Conservation (phyloP, 2,888 invertebrate genomes). For the Atethmia centrago region DNA sequence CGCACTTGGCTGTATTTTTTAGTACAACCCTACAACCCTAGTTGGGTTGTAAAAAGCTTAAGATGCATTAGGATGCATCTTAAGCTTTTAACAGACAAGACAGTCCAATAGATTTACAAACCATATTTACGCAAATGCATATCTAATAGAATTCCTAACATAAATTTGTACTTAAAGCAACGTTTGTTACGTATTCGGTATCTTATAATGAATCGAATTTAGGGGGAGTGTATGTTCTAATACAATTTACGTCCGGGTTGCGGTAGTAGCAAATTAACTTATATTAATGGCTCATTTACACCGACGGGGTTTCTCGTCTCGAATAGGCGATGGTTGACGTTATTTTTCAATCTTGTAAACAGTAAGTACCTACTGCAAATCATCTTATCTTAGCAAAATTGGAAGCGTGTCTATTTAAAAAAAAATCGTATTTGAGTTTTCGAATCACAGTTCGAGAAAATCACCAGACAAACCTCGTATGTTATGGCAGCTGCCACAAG, state of each 20-base stretch:
- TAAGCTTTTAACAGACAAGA: slow-evolving; percentile 4
- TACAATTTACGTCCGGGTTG: slow-evolving; percentile 37
- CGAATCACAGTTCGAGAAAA: neutral
- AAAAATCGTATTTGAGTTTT: neutral
- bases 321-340: neutral
- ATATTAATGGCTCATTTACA: slow-evolving; percentile 18
- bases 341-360: too few species aligned
- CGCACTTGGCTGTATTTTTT: too few species aligned
- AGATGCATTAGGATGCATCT: too few species aligned
- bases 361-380: neutral
- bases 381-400: neutral
- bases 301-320: neutral
- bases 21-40: too few species aligned
- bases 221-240: slow-evolving; percentile 40
- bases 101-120: slow-evolving; percentile 35
- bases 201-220: slow-evolving; percentile 59
- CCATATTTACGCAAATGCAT: slow-evolving; percentile 37
- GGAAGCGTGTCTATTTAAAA: neutral
- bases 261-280: slow-evolving; percentile 36
- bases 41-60: too few species aligned
- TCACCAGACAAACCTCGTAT: neutral
- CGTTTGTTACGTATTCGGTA: slow-evolving; percentile 26
- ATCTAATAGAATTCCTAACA: slow-evolving; percentile 41
- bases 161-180: slow-evolving; percentile 37
- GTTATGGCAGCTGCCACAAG: neutral